A percentile compares a stretch with the other conserved stretches of the same genome.
These are phyloP conservation scores for Nicator chloris DNA, from an alignment of 2,113 vertebrate genomes.

Conservation along the genomic window DNA sequence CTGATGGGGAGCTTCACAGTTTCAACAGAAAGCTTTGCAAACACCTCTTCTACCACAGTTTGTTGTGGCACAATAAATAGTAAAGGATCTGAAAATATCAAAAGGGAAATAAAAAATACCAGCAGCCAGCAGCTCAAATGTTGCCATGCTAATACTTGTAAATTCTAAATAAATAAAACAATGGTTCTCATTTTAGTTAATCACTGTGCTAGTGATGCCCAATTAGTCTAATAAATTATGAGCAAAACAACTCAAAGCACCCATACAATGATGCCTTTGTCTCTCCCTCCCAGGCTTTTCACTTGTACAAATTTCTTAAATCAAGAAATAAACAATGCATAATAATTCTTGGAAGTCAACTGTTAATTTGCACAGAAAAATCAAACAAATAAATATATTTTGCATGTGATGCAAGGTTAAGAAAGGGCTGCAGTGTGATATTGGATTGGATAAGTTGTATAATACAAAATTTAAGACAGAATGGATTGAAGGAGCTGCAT, in stretches of 20 bases:
- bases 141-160: not conserved
- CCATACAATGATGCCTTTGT: not conserved
- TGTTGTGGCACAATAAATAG: not conserved
- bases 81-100: not conserved
- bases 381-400: not conserved
- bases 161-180: not conserved
- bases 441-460: not conserved
- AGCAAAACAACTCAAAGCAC: not conserved
- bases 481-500: not conserved
- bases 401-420: not conserved
- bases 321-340: not conserved
- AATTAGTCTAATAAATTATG: conserved; percentile 45
- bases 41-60: not conserved
- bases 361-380: not conserved
- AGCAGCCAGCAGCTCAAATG: not conserved
- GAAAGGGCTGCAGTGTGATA: not conserved
- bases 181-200: conserved; percentile 9
- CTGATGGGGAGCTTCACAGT: not conserved
- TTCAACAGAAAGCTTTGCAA: not conserved
- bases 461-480: not conserved
- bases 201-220: not conserved
- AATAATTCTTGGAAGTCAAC: not conserved
- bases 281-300: conserved; percentile 1
- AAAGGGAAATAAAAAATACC: not conserved
- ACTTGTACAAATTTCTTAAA: not conserved